A percentile compares a stretch with the other conserved stretches of the same genome.
phyloP scores from a whole-genome alignment of 1,140 invertebrate genomes.

The Hycleus cichorii region DNA sequence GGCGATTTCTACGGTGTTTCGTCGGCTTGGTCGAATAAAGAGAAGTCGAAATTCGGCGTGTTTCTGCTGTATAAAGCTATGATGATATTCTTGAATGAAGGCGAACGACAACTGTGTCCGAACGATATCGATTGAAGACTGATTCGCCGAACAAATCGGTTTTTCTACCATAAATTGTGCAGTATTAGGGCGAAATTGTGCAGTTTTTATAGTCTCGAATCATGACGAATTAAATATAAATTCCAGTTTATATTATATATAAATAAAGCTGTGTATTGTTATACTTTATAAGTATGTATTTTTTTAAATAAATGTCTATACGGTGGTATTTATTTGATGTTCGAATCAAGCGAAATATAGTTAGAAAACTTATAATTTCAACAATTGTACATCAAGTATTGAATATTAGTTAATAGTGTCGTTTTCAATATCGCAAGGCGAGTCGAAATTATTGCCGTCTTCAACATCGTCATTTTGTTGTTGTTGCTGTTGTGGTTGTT shows the following conservation, averaged over 20 bases:
- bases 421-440: too few relatives aligned
- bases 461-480: too few relatives aligned
- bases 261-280: neutral
- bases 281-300: too few relatives aligned
- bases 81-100: slow-evolving; percentile 78
- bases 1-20: slow-evolving; percentile 80
- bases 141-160: neutral
- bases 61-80: slow-evolving; percentile 79
- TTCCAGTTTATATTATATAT: neutral
- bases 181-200: neutral
- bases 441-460: too few relatives aligned
- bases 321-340: too few relatives aligned
- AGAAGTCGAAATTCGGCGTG: slow-evolving; percentile 67
- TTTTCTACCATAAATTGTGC: neutral
- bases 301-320: too few relatives aligned
- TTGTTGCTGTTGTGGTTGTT: too few relatives aligned
- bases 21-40: slow-evolving; percentile 62
- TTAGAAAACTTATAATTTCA: too few relatives aligned
- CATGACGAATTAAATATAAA: neutral
- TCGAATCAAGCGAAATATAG: too few relatives aligned
- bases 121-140: slow-evolving; percentile 51
- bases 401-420: too few relatives aligned
- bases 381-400: too few relatives aligned
- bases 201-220: neutral
- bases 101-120: slow-evolving; percentile 69